phyloP scores from a whole-genome alignment of 1,140 invertebrate species.

The Drosophila arizonae region DNA sequence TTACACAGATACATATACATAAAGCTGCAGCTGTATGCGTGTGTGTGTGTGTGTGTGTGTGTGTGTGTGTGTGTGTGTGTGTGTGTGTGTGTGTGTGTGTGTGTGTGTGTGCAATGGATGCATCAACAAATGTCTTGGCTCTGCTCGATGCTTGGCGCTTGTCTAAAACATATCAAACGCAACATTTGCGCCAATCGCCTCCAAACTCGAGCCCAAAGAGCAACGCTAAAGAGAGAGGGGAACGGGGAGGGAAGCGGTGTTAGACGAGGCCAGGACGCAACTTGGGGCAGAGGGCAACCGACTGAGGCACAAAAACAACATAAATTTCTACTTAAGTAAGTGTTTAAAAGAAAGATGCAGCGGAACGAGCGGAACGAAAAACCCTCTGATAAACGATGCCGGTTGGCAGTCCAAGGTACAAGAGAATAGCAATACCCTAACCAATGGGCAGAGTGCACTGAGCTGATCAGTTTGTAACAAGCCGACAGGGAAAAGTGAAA shows the following conservation, averaged over 20 bases:
- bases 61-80: slow-evolving; percentile 13
- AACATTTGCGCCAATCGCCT: slow-evolving; percentile 73
- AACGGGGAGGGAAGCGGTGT: neutral
- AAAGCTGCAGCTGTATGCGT: slow-evolving; percentile 23
- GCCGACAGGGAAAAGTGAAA: neutral
- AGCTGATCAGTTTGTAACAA: neutral
- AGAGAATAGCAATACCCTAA: slow-evolving; percentile 20
- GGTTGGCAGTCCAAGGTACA: slow-evolving; percentile 22
- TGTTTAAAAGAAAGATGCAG: slow-evolving; percentile 76
- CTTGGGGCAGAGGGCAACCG: slow-evolving; percentile 25
- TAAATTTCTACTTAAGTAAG: slow-evolving; percentile 81
- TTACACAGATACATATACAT: slow-evolving; percentile 63
- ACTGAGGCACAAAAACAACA: slow-evolving; percentile 70
- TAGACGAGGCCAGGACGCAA: neutral
- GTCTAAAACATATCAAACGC: slow-evolving; percentile 77
- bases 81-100: slow-evolving; percentile 7
- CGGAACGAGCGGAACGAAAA: slow-evolving; percentile 41
- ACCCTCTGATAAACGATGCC: slow-evolving; percentile 70
- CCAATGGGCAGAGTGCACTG: neutral
- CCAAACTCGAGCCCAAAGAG: slow-evolving; percentile 9
- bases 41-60: slow-evolving; percentile 8
- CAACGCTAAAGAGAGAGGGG: neutral
- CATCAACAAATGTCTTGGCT: slow-evolving; percentile 68
- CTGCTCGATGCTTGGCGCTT: slow-evolving; percentile 59
- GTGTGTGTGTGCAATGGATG: slow-evolving; percentile 42